Evolutionary conservation across 1,140 invertebrate genomes (phyloP).

Genomic region (Nephila pilipes): DNA sequence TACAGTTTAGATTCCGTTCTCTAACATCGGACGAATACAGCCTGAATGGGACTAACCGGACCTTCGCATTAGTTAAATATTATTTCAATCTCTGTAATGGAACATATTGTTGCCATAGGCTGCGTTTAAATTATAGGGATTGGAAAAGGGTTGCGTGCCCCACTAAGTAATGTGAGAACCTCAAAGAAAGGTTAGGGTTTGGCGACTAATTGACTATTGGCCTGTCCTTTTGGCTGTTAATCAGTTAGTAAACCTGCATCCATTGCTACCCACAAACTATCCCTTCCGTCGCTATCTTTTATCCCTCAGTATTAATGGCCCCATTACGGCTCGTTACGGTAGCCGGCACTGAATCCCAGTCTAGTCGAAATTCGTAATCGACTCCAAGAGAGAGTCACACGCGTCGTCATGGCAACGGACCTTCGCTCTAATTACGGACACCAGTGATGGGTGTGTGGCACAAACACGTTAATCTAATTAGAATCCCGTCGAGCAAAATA

Average conservation of each 20-base stretch:
- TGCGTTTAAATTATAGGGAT: no score
- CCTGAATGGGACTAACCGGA: no score
- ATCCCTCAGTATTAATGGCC: constrained; percentile 51
- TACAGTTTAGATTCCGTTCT: no score
- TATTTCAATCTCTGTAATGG: no score
- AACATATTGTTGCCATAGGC: no score
- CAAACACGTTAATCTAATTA: constrained; percentile 75
- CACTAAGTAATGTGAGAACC: no score
- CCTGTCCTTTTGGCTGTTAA: background rate
- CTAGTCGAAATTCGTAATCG: constrained; percentile 66
- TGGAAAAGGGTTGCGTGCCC: no score
- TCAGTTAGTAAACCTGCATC: constrained; percentile 10
- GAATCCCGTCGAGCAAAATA: constrained; percentile 71
- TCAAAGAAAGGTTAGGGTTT: no score
- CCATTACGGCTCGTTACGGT: constrained; percentile 68
- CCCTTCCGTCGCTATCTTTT: constrained; percentile 31
- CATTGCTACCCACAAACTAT: constrained; percentile 4
- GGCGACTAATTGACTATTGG: no score
- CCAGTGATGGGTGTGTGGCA: constrained; percentile 59
- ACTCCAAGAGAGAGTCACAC: constrained; percentile 55
- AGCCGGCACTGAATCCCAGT: constrained; percentile 54
- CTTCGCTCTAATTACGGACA: constrained; percentile 73
- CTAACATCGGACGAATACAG: no score
- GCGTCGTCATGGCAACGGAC: constrained; percentile 58
- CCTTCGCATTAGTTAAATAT: no score